Evolutionary conservation across 2,888 invertebrate genomes (phyloP), one percentile per base, ranked within the genome.

Genomic region (Eristalis arbustorum): DNA sequence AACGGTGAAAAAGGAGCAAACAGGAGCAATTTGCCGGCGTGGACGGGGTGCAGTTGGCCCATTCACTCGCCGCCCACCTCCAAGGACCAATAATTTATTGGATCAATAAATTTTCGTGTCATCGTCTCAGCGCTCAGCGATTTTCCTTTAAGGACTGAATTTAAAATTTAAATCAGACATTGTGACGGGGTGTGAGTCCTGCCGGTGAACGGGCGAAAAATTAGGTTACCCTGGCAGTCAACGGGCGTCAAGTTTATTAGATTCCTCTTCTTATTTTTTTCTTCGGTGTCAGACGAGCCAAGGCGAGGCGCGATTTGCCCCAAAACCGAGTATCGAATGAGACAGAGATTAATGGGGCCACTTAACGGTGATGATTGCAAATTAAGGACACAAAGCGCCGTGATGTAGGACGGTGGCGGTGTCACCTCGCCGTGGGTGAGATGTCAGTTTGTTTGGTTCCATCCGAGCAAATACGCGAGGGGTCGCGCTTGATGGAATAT

Each of bases 51-150:
- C 57, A 34, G 69, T n/a, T 18, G 4, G 5, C 56, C 37, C 37
- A 63, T n/a, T 42, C 81, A 73, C 77, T 74, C 37, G 72, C n/a
- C 77, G 71, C 40, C 57, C 75, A 31, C 63, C 49, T 69, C 66
- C 66, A 34, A 42, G 66, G 73, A 62, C 82, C 82, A 85, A 82
- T 82, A 82, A 85, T 85, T 85, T 82, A 85, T 85, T 82, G 82
- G 77, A 85, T 85, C 85, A 85, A 82, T 85, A 85, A 82, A 85
- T 85, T 77, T 71, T 59, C 74, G 61, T 82, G 85, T 85, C 82
- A 77, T 69, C 85, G 77, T 77, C 82, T 82, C 82, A 85, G 85
- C 82, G 82, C 82, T 82, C 82, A 85, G 85, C 82, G 82, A 85
- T 82, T 82, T 85, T 85, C 49, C 85, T 74, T 82, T 82, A 82